Evolutionary conservation across 1,140 invertebrate species (phyloP), one percentile per base, ranked within the genome.

Genomic region (Panulirus ornatus): DNA sequence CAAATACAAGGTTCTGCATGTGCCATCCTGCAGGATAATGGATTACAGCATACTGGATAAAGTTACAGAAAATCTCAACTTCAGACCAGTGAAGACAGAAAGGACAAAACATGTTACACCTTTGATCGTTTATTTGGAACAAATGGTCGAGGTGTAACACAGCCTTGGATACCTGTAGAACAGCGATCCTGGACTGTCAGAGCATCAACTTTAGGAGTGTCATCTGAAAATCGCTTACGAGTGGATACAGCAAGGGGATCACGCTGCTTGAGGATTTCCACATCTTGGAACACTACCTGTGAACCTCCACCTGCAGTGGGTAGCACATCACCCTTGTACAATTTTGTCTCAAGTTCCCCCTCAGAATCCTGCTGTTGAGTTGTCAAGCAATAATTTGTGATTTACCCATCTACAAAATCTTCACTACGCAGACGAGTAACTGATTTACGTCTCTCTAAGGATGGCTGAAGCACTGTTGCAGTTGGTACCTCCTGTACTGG

Each of bases 231-330:
- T 30, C 85, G 85, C 42, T 88, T 88, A 9, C 54, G 78, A 0
- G 51, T 30, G 85, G 84, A 44, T 11, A 84, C 79, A 75, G 73
- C 78, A n/a, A 84, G 58, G 1, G 98, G 98, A 0, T 97, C 98
- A 91, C 95, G 95, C 93, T 99, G 98, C 92, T 96, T 97, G 6
- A 99, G 94, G 91, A 96, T 96, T 94, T 99, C 99, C 1, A 99
- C 97, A 94, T 99, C 99, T 92, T 97, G 97, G 93, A 99, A 99
- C 38, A 99, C 96, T 0, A 99, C 98, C 93, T 99, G 97, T 1
- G 97, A 97, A 0, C 99, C 99, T 11, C 99, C 98, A 22, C 97
- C 97, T 88, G 96, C 96, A 0, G 98, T 99, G 16, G 97, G 97
- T 22, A 99, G 95, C 42, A 99, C 97, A 94, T 99, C 97, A 70